These are phyloP conservation scores for Dexiosoma caninum DNA, from an alignment of 2,888 invertebrate species.

Conservation along the genomic window DNA sequence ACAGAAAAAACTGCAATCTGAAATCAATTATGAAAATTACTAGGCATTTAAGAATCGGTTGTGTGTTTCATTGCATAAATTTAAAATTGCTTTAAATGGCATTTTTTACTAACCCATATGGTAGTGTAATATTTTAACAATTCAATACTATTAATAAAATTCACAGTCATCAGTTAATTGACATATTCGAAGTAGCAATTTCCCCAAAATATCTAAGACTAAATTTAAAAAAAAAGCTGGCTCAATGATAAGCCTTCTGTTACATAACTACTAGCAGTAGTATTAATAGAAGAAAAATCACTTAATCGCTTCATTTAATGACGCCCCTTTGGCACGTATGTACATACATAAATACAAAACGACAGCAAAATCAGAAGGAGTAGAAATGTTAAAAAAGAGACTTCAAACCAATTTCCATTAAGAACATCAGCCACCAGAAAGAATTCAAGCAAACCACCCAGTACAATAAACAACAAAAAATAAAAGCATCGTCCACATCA, in stretches of 20 bases:
- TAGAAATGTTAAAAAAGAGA: background rate
- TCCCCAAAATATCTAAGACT: background rate
- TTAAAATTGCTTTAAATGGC: too few species aligned
- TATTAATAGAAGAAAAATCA: constrained; percentile 41
- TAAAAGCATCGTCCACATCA: constrained; percentile 54
- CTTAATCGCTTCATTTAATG: constrained; percentile 64
- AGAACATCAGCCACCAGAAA: constrained; percentile 31
- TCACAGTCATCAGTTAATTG: constrained; percentile 32
- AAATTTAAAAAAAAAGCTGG: background rate
- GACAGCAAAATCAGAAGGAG: constrained; percentile 3
- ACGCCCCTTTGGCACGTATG: constrained; percentile 57
- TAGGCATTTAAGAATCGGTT: too few species aligned
- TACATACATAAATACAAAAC: constrained; percentile 32
- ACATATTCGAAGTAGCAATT: constrained; percentile 34
- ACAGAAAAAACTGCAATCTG: too few species aligned
- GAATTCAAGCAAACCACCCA: constrained; percentile 31
- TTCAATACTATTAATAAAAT: constrained; percentile 23
- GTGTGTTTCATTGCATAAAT: background rate
- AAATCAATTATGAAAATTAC: too few species aligned
- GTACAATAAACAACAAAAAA: constrained; percentile 16
- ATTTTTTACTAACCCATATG: background rate
- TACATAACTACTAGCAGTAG: too few species aligned
- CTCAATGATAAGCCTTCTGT: constrained; percentile 1
- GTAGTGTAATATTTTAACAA: background rate
- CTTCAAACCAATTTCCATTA: constrained; percentile 22